Evolutionary conservation across 2,797 vertebrate species (phyloP).

Genomic region (Dryobates pubescens): DNA sequence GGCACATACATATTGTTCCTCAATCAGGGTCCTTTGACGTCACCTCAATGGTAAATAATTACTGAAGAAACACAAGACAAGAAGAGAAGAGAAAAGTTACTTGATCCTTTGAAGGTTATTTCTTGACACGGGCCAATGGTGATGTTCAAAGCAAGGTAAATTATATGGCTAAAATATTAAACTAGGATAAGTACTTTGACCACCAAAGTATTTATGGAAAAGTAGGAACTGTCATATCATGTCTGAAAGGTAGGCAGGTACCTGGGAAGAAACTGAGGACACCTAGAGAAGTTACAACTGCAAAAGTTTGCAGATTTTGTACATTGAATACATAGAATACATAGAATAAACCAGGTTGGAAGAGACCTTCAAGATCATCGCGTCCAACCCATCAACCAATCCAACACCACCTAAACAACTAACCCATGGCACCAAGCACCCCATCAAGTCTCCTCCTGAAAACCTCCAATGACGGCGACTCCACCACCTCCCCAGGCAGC

Average conservation of each 20-base stretch:
- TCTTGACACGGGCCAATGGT: neutral
- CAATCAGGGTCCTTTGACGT: neutral
- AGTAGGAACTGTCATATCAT: neutral
- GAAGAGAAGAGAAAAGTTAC: neutral
- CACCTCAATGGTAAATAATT: neutral
- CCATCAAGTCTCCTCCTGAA: too few species aligned
- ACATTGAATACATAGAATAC: too few species aligned
- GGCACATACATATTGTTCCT: neutral
- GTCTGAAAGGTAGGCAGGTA: neutral
- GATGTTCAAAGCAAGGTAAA: neutral
- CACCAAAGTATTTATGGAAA: neutral
- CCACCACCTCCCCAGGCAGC: too few species aligned
- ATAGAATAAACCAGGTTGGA: too few species aligned
- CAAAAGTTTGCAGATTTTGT: neutral
- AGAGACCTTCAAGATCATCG: too few species aligned
- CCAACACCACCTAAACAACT: too few species aligned
- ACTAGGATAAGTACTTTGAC: neutral
- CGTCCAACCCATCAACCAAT: too few species aligned
- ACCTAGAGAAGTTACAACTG: neutral
- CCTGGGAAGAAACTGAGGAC: neutral
- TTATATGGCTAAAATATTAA: neutral
- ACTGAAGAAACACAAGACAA: neutral
- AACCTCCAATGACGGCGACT: too few species aligned
- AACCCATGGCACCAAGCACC: too few species aligned
- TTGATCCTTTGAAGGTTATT: neutral